Conservation (phyloP, 2,888 invertebrate species). For the Catocala sponsa region DNA sequence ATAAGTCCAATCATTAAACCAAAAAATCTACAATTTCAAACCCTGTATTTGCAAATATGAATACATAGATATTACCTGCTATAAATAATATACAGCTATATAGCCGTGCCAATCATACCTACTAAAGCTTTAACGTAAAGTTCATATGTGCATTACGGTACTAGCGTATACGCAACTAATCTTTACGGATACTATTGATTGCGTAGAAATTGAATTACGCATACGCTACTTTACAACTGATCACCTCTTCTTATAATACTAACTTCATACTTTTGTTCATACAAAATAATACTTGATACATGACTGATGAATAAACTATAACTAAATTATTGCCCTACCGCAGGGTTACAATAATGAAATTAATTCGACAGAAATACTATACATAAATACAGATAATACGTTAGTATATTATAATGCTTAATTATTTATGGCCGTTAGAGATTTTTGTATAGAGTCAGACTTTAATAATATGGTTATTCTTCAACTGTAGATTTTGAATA, state of each 20-base stretch:
- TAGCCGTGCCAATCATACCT: no score
- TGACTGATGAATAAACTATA: slow-evolving; percentile 18
- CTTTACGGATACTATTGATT: no score
- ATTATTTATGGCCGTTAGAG: slow-evolving; percentile 18
- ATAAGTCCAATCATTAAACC: not conserved
- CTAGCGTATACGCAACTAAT: no score
- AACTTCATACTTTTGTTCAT: slow-evolving; percentile 14
- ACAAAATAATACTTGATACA: slow-evolving; percentile 28
- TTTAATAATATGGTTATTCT: slow-evolving; percentile 1
- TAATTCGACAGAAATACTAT: not conserved
- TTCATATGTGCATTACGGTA: no score
- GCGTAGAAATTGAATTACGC: no score
- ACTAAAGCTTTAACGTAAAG: no score
- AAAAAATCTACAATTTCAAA: slow-evolving; percentile 9
- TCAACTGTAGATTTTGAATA: not conserved
- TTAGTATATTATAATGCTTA: slow-evolving; percentile 8
- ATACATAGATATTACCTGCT: not conserved
- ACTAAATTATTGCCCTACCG: slow-evolving; percentile 4
- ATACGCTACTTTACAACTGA: no score
- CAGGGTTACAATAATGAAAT: slow-evolving; percentile 1
- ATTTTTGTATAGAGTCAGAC: slow-evolving; percentile 6
- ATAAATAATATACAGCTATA: slow-evolving; percentile 4
- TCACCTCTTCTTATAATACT: not conserved
- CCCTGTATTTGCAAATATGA: slow-evolving; percentile 30
- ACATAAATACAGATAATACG: not conserved